phyloP scores from a whole-genome alignment of 1,140 invertebrate species.

The Drosophila parvula region DNA sequence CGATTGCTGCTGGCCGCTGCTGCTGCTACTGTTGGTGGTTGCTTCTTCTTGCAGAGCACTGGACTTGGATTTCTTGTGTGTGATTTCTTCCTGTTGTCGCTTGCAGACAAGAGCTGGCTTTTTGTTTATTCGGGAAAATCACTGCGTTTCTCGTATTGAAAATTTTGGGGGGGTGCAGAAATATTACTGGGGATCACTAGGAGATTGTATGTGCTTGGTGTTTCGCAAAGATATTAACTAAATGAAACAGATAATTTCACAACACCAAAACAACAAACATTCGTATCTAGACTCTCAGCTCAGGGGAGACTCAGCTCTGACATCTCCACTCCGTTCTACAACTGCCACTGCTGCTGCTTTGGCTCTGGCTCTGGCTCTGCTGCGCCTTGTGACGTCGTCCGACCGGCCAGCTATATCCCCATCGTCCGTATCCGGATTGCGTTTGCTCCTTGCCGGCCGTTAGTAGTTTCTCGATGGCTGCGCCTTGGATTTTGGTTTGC shows the following conservation, averaged over 20 bases:
- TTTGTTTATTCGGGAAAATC: slow-evolving; percentile 13
- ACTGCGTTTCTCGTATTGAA: slow-evolving; percentile 15
- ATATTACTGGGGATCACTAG: neutral
- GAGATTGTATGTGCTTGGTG: neutral
- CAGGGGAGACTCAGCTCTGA: slow-evolving; percentile 47
- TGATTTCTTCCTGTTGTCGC: slow-evolving; percentile 45
- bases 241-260: slow-evolving; percentile 67
- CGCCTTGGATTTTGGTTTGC: slow-evolving; percentile 13
- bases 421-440: slow-evolving; percentile 10
- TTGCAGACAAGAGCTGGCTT: neutral
- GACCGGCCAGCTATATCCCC: slow-evolving; percentile 39
- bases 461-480: slow-evolving; percentile 10
- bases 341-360: slow-evolving; percentile 10
- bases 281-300: slow-evolving; percentile 48
- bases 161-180: slow-evolving; percentile 10
- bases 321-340: slow-evolving; percentile 38
- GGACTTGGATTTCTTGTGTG: slow-evolving; percentile 14
- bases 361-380: slow-evolving; percentile 6
- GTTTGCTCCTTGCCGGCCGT: slow-evolving; percentile 17
- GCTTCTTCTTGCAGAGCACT: slow-evolving; percentile 48
- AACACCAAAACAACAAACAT: slow-evolving; percentile 46
- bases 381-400: slow-evolving; percentile 15
- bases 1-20: slow-evolving; percentile 24
- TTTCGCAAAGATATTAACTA: neutral
- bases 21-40: slow-evolving; percentile 10